Percentiles rank a stretch among this genome's conserved stretches.
Evolutionary conservation across 2,113 vertebrate species (phyloP).

Genomic region (Pipra filicauda): DNA sequence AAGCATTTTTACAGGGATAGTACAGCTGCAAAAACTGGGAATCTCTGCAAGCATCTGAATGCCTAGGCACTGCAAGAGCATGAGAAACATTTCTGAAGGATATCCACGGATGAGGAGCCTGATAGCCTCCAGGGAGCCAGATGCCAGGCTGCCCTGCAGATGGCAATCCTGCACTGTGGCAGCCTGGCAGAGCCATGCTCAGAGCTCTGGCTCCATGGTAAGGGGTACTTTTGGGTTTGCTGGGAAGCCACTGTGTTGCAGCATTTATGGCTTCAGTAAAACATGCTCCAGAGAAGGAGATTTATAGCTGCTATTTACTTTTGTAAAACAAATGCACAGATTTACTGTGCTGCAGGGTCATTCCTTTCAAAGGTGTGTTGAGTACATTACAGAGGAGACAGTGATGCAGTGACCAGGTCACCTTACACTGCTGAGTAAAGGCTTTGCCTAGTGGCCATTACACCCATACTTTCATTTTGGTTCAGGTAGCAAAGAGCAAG

Average conservation of each 20-base stretch:
- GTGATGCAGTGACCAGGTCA: not conserved
- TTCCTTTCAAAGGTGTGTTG: not conserved
- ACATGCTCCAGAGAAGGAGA: not conserved
- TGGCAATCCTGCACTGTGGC: not conserved
- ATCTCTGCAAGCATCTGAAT: not conserved
- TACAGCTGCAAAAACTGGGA: not conserved
- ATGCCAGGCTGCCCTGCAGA: not conserved
- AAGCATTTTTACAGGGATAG: not conserved
- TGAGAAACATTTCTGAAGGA: not conserved
- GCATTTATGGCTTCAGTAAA: not conserved
- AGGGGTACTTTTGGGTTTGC: not conserved
- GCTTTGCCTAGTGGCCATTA: not conserved
- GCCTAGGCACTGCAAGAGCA: not conserved
- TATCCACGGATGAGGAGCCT: accelerated
- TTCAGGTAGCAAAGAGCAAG: not conserved
- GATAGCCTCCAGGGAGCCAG: not conserved
- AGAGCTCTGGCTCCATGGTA: not conserved
- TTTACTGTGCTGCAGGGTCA: not conserved
- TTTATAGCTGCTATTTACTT: not conserved
- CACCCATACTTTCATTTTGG: not conserved
- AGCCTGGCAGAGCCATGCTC: not conserved
- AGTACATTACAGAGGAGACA: not conserved
- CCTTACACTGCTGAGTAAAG: not conserved
- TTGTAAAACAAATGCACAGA: not conserved
- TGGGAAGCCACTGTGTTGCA: not conserved